Base-by-base conservation (phyloP, 1,140 invertebrate species). In the Pteromalus puparum region DNA sequence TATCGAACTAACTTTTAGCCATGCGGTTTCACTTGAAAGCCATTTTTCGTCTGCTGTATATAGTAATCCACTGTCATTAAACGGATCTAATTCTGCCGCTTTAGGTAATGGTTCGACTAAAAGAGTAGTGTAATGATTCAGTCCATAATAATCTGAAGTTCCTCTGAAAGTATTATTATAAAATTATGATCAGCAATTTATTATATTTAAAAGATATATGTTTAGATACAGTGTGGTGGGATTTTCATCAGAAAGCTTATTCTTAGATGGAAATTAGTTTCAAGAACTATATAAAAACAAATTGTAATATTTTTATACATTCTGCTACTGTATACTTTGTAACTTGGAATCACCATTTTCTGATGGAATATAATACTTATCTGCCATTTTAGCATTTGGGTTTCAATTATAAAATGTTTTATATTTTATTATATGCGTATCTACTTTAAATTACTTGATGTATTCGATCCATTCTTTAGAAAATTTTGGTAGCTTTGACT, bases 401-500 rank as follows among this genome's bases (percentile, higher is more conserved):
- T n/a, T n/a, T n/a, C n/a, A n/a, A n/a, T n/a, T n/a, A n/a, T n/a
- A n/a, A n/a, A n/a, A n/a, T n/a, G n/a, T n/a, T n/a, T n/a, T n/a
- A n/a, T n/a, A n/a, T n/a, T n/a, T n/a, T n/a, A n/a, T n/a, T n/a
- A n/a, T n/a, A n/a, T n/a, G n/a, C n/a, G n/a, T n/a, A 34, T 34
- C 30, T 34, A 34, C 30, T 34, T 4, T n/a, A 5, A 78, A 12
- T 84, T 87, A 92, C 91, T 85, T 88, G 42, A 91, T 91, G 24
- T 83, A 87, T 1, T 92, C 80, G 2, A 92, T 93, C 91, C 94
- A 94, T 72, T 94, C 88, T 24, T 90, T 78, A 0, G 91, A 90
- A 67, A 95, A 94, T 70, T 89, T 86, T 0, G 94, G 94, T 26
- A 95, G 87, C 67, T 89, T 90, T 0, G 87, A 48, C 74, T 91